Evolutionary conservation across 2,888 invertebrate genomes (phyloP).

Genomic region (Spatulosminthurus flaviceps): DNA sequence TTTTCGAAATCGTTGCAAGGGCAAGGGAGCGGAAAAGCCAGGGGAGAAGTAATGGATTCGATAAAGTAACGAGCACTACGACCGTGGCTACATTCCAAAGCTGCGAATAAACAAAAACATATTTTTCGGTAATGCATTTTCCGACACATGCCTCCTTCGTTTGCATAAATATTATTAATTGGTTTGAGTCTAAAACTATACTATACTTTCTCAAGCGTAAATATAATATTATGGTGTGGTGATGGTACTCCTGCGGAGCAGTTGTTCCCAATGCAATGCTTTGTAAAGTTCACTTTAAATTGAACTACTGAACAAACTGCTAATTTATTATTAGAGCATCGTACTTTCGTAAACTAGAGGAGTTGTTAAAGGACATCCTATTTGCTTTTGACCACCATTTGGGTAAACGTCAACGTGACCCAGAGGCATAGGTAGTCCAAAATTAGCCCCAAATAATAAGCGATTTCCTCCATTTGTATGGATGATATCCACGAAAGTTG

Average conservation of each 20-base stretch:
- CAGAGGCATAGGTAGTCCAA: constrained; percentile 42
- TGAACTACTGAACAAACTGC: too few species aligned
- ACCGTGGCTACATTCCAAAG: constrained; percentile 57
- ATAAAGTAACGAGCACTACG: constrained; percentile 58
- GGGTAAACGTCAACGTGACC: constrained; percentile 54
- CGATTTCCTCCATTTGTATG: constrained; percentile 51
- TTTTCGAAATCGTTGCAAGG: constrained; percentile 56
- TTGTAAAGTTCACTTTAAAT: too few species aligned
- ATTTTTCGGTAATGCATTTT: neutral
- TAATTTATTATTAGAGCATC: neutral
- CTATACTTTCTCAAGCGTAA: too few species aligned
- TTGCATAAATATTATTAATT: neutral
- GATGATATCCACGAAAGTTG: constrained; percentile 51
- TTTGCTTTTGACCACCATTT: constrained; percentile 54
- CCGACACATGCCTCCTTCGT: too few species aligned
- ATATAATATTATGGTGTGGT: too few species aligned
- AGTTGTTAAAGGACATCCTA: constrained; percentile 56
- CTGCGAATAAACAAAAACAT: constrained; percentile 46
- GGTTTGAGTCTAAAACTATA: too few species aligned
- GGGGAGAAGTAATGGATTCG: constrained; percentile 57
- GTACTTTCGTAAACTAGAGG: constrained; percentile 56
- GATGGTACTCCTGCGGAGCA: too few species aligned
- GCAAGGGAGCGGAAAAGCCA: constrained; percentile 58
- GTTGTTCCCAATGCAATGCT: too few species aligned
- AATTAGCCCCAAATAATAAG: constrained; percentile 43